Conservation (phyloP, 2,888 invertebrate species). For the Dicycla oo region DNA sequence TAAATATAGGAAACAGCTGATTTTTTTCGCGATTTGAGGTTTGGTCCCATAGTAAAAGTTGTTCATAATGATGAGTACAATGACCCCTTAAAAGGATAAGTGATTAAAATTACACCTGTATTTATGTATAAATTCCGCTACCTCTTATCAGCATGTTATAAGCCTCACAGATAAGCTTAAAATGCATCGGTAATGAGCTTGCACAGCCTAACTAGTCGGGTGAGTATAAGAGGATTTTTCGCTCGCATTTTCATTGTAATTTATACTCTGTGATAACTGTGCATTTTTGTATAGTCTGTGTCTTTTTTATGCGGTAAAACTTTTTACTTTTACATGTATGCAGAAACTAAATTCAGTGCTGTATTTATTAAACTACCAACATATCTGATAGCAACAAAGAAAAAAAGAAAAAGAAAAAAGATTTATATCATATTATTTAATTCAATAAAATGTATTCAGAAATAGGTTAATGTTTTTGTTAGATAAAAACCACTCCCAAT, state of each 20-base stretch:
- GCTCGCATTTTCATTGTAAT: slow-evolving; percentile 61
- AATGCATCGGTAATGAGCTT: slow-evolving; percentile 78
- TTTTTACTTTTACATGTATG: slow-evolving; percentile 28
- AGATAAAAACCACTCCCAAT: neutral
- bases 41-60: no score
- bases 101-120: no score
- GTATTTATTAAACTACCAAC: neutral
- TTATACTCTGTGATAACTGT: slow-evolving; percentile 59
- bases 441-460: neutral
- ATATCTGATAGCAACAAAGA: no score
- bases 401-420: neutral
- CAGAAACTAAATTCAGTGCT: neutral
- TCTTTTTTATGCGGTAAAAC: slow-evolving; percentile 31
- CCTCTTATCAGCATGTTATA: slow-evolving; percentile 34
- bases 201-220: slow-evolving; percentile 66
- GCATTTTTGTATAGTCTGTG: slow-evolving; percentile 26
- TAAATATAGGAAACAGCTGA: no score
- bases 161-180: slow-evolving; percentile 65
- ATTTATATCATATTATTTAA: no score
- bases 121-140: no score
- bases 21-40: no score
- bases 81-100: no score
- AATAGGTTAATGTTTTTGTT: neutral
- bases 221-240: slow-evolving; percentile 60
- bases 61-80: no score